Conservation (phyloP, 2,797 vertebrate species). For the Enteromius fasciolatus region DNA sequence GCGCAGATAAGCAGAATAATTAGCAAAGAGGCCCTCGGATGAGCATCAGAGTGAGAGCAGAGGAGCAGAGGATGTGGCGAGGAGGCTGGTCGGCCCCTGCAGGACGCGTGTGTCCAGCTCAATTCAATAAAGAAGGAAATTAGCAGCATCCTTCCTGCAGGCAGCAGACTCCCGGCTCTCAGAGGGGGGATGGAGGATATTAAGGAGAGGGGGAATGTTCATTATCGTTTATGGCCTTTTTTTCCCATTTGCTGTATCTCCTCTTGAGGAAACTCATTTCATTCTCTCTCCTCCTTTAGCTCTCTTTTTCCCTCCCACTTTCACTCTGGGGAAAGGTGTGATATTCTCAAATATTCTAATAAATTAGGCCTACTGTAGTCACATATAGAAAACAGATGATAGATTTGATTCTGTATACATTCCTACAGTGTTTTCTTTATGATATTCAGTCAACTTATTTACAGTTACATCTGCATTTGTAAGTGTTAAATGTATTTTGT, state of each 20-base stretch:
- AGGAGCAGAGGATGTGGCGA: slow-evolving; percentile 59
- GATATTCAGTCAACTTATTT: neutral
- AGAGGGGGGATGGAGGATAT: slow-evolving; percentile 48
- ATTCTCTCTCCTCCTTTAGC: slow-evolving; percentile 57
- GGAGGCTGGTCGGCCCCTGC: slow-evolving; percentile 65
- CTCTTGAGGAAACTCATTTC: slow-evolving; percentile 71
- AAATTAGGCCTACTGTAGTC: neutral
- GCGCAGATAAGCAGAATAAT: slow-evolving; percentile 15
- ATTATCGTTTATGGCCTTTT: slow-evolving; percentile 72
- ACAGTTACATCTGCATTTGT: neutral
- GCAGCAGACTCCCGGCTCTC: slow-evolving; percentile 56
- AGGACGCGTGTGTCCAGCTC: slow-evolving; percentile 71
- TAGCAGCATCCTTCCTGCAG: slow-evolving; percentile 80
- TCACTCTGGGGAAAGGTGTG: slow-evolving; percentile 24
- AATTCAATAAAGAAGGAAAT: slow-evolving; percentile 84
- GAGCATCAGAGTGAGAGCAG: slow-evolving; percentile 28
- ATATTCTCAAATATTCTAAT: slow-evolving; percentile 22
- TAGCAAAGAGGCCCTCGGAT: slow-evolving; percentile 22
- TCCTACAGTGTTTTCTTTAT: neutral
- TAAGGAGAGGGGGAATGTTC: slow-evolving; percentile 67
- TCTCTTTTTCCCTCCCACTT: slow-evolving; percentile 6
- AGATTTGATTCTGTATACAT: neutral
- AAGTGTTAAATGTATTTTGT: neutral
- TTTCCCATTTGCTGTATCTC: slow-evolving; percentile 69
- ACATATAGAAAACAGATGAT: neutral